These are phyloP conservation scores for Bombus polaris DNA, from an alignment of 1,140 invertebrate species.

Conservation along the genomic window DNA sequence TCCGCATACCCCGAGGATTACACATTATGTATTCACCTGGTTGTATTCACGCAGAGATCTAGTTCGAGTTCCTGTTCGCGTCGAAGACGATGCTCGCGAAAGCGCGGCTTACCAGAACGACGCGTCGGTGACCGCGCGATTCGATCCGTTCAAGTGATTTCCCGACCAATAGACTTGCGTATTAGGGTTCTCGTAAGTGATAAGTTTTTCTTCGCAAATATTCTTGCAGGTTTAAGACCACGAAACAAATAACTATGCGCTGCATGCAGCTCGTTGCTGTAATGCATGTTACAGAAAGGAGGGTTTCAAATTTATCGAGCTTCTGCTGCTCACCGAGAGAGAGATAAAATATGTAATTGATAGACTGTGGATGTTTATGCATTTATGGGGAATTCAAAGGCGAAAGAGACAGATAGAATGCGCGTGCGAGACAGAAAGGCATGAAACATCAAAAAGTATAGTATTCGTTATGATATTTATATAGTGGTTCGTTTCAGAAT, in stretches of 20 bases:
- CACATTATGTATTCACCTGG: slow-evolving; percentile 81
- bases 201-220: background rate
- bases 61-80: slow-evolving; percentile 70
- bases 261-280: background rate
- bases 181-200: background rate
- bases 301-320: background rate
- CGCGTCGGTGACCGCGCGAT: slow-evolving; percentile 39
- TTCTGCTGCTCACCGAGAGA: background rate
- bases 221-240: background rate
- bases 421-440: too few species aligned
- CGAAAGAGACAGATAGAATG: too few species aligned
- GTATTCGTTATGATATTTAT: too few species aligned
- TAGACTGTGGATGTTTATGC: too few species aligned
- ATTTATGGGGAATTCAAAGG: too few species aligned
- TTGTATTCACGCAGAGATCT: slow-evolving; percentile 79
- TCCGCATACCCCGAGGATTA: slow-evolving; percentile 81
- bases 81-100: slow-evolving; percentile 50
- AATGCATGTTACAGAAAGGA: background rate
- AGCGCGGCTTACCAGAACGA: slow-evolving; percentile 35
- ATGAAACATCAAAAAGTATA: too few species aligned
- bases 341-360: background rate
- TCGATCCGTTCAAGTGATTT: slow-evolving; percentile 26
- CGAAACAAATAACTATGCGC: background rate
- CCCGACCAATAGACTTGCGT: background rate
- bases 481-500: too few species aligned